A percentile compares a stretch with the other conserved stretches of the same genome.
Evolutionary conservation across 2,113 vertebrate species (phyloP).

Genomic region (Pseudois nayaur): DNA sequence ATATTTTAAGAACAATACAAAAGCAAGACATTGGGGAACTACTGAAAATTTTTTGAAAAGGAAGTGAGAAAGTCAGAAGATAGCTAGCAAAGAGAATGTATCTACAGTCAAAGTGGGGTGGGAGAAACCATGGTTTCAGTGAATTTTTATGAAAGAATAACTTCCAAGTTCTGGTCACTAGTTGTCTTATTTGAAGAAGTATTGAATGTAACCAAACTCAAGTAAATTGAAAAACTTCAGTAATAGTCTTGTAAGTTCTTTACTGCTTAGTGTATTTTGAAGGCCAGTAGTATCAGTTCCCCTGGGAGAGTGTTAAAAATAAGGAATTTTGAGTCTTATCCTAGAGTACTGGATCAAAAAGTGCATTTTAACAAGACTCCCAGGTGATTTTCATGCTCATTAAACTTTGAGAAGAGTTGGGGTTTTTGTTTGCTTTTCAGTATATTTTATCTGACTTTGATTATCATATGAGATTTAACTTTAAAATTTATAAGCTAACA

Average conservation of each 20-base stretch:
- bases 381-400: neutral
- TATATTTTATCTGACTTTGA: neutral
- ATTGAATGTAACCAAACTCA: neutral
- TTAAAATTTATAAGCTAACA: slow-evolving; percentile 1
- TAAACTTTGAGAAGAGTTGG: neutral
- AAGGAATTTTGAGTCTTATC: neutral
- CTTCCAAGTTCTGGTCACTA: neutral
- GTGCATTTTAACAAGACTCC: neutral
- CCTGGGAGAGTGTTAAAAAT: neutral
- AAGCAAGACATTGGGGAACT: neutral
- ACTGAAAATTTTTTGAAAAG: neutral
- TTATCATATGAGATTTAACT: slow-evolving; percentile 20
- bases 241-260: neutral
- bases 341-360: neutral
- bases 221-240: neutral
- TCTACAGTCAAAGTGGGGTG: neutral
- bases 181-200: neutral
- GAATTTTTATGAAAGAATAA: neutral
- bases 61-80: neutral
- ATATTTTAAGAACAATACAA: slow-evolving; percentile 16
- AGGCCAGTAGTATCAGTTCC: neutral
- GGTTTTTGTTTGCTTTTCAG: neutral
- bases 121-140: neutral
- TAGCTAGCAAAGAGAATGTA: neutral
- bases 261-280: neutral